phyloP scores from a whole-genome alignment of 2,888 invertebrate species.

The Epistrophella euchroma region DNA sequence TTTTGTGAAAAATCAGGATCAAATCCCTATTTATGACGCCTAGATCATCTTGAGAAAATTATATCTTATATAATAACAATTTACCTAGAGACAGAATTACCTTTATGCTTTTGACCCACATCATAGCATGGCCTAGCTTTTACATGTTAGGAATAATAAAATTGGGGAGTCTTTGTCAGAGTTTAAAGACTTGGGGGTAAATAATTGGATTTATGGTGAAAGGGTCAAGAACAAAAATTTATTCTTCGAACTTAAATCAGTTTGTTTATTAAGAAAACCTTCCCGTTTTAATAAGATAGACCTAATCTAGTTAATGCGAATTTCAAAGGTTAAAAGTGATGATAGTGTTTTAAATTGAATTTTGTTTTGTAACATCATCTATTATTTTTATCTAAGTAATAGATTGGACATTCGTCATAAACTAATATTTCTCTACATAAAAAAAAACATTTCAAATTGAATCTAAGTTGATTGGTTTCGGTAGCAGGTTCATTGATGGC shows the following conservation, averaged over 20 bases:
- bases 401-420: too few relatives aligned
- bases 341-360: conserved; percentile 23
- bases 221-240: conserved; percentile 64
- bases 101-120: conserved; percentile 38
- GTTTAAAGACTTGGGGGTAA: conserved; percentile 41
- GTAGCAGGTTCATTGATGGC: too few relatives aligned
- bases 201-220: conserved; percentile 50
- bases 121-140: background rate
- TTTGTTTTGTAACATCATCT: background rate
- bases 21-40: conserved; percentile 63
- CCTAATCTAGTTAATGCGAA: background rate
- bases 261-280: conserved; percentile 11
- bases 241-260: conserved; percentile 32
- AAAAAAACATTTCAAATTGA: too few relatives aligned
- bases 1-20: conserved; percentile 48
- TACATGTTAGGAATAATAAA: conserved; percentile 22
- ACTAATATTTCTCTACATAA: too few relatives aligned
- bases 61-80: conserved; percentile 9
- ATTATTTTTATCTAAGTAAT: too few relatives aligned
- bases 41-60: conserved; percentile 57
- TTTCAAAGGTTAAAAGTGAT: background rate
- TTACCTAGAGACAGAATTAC: background rate
- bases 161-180: conserved; percentile 38
- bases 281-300: background rate
- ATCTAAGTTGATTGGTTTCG: too few relatives aligned